These are phyloP conservation scores for Turdus rufiventris DNA, from an alignment of 2,113 vertebrate genomes.

Conservation along the genomic window DNA sequence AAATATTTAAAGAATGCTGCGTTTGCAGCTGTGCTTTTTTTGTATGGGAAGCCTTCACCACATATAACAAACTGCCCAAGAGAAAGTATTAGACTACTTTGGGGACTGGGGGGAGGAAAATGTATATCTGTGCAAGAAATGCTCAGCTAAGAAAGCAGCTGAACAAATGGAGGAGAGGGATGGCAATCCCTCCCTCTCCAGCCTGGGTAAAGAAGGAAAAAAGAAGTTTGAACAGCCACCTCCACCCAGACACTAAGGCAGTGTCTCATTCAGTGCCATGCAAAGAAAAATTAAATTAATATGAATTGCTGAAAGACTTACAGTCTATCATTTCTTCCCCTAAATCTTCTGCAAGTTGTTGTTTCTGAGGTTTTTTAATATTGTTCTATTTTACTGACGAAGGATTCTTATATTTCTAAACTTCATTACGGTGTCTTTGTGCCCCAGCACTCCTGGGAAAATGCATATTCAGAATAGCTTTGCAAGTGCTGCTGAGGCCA, in stretches of 20 bases:
- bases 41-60: not conserved
- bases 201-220: not conserved
- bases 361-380: fast-evolving
- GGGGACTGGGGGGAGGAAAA: fast-evolving
- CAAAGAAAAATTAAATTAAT: not conserved
- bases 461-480: conserved; percentile 4
- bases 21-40: not conserved
- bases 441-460: not conserved
- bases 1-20: not conserved
- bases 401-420: not conserved
- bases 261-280: not conserved
- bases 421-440: conserved; percentile 27
- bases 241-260: not conserved
- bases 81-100: not conserved
- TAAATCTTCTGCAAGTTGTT: not conserved
- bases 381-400: not conserved
- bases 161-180: not conserved
- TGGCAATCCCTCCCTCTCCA: not conserved
- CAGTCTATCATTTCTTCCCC: not conserved
- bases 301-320: not conserved
- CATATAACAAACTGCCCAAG: not conserved
- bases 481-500: not conserved
- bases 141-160: not conserved
- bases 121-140: not conserved
- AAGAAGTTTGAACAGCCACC: not conserved